A percentile compares a stretch with the other conserved stretches of the same genome.
phyloP scores from a whole-genome alignment of 2,113 vertebrate genomes.

The Herpailurus yagouaroundi region DNA sequence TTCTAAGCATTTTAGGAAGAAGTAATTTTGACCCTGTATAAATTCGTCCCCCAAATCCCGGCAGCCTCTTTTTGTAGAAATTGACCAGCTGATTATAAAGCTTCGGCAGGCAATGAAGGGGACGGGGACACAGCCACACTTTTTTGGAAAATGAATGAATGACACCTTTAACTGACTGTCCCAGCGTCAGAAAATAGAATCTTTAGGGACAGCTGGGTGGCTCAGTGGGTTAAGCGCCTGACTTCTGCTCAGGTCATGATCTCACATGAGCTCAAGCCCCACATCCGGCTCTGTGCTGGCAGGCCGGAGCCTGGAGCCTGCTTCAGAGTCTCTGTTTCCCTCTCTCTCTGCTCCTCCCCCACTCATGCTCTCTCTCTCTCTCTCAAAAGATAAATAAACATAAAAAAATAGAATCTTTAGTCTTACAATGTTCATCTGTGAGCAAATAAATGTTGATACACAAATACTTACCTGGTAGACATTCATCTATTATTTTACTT shows the following conservation, averaged over 20 bases:
- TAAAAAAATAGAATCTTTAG: not conserved
- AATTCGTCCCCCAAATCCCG: not conserved
- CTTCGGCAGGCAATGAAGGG: not conserved
- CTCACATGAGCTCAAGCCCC: too few relatives aligned
- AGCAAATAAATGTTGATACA: not conserved
- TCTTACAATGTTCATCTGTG: not conserved
- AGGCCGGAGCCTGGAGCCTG: too few relatives aligned
- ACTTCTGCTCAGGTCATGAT: too few relatives aligned
- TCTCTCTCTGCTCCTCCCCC: too few relatives aligned
- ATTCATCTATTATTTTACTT: not conserved
- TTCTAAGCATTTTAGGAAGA: not conserved
- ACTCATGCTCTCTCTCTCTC: too few relatives aligned
- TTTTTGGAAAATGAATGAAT: not conserved
- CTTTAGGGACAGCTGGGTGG: too few relatives aligned
- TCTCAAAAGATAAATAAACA: too few relatives aligned
- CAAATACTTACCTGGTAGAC: not conserved
- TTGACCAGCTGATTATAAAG: not conserved
- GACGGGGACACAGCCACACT: not conserved
- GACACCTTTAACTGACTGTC: not conserved
- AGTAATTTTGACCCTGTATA: not conserved
- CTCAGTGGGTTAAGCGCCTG: too few relatives aligned
- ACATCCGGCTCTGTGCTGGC: too few relatives aligned
- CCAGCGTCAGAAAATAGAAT: not conserved
- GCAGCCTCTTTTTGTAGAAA: not conserved
- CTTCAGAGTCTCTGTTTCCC: too few relatives aligned